These are phyloP conservation scores for Sinelater perroti DNA, from an alignment of 2,888 invertebrate species.

Conservation along the genomic window DNA sequence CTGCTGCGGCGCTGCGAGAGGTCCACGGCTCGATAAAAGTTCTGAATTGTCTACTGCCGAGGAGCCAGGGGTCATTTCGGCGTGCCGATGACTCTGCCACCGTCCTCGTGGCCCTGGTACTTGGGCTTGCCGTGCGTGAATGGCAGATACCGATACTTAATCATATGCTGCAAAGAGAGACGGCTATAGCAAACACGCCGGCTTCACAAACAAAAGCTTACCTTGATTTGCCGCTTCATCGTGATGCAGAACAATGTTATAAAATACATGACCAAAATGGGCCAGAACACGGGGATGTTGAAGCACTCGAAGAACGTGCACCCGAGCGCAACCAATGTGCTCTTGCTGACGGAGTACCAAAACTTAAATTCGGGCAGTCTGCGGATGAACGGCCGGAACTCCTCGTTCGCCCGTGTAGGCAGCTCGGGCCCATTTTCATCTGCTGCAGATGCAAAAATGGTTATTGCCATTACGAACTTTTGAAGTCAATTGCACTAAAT, in stretches of 20 bases:
- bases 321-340: constrained; percentile 85
- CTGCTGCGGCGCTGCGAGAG: constrained; percentile 5
- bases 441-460: constrained; percentile 21
- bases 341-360: constrained; percentile 97
- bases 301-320: constrained; percentile 98
- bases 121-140: constrained; percentile 98
- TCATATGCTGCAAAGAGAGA: constrained; percentile 93
- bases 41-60: constrained; percentile 39
- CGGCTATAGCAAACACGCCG: too few relatives aligned
- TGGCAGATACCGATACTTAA: constrained; percentile 98
- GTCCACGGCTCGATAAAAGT: constrained; percentile 5
- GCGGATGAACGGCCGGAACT: constrained; percentile 97
- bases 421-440: constrained; percentile 91
- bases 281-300: constrained; percentile 99
- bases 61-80: constrained; percentile 58
- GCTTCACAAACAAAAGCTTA: constrained; percentile 59
- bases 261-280: constrained; percentile 99
- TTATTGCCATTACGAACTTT: neutral
- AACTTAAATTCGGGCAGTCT: constrained; percentile 99
- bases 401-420: constrained; percentile 94
- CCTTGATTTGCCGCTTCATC: constrained; percentile 99
- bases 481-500: neutral
- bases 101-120: constrained; percentile 77
- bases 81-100: constrained; percentile 52
- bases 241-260: constrained; percentile 98